Evolutionary conservation across 2,113 vertebrate species (phyloP), one percentile per base, ranked within the genome.

Genomic region (Cnemophilus loriae): DNA sequence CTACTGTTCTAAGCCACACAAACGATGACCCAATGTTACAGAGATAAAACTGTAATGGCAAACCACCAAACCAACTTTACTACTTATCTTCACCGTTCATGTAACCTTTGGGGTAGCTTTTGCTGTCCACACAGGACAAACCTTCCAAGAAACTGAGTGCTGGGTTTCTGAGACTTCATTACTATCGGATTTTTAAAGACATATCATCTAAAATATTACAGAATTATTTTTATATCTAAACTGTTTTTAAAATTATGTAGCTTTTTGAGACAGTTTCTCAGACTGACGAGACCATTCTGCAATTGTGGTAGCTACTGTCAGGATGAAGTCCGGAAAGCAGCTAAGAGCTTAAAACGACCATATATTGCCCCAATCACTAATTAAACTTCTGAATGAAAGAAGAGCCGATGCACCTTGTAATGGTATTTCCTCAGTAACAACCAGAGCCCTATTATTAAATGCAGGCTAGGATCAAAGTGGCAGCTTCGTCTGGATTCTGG

Each of bases 131-230:
- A 60, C 56, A 41, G 28, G 44, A 18, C 4, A 42, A 33, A 64
- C 7, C 15, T 59, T 83, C 21, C 14, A 41, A 44, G 3, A 81
- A 83, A 41, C 12, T 23, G 8, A 16, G 8, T 6, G 2, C 44
- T 77, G 16, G 7, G 7, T 63, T 76, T 49, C 56, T 52, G 33
- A 78, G 39, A 74, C 64, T 93, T 95, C 80, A 91, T 87, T 94
- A 84, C 78, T 65, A 84, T 73, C 81, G 93, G 50, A 95, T 92
- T 93, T 90, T 94, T 80, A 65, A 73, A 64, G 28, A 69, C 26
- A 52, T 75, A 91, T 65, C 59, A 92, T 89, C n/a, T 59, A 89
- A 60, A 95, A 59, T 84, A 90, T 70, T 93, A 89, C 46, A 91
- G 33, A 52, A 33, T 7, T 44, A 52, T 37, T 77, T 50, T 68